A percentile compares a stretch with the other conserved stretches of the same genome.
phyloP scores from a whole-genome alignment of 2,797 vertebrate species.

The Cossypha heuglini region DNA sequence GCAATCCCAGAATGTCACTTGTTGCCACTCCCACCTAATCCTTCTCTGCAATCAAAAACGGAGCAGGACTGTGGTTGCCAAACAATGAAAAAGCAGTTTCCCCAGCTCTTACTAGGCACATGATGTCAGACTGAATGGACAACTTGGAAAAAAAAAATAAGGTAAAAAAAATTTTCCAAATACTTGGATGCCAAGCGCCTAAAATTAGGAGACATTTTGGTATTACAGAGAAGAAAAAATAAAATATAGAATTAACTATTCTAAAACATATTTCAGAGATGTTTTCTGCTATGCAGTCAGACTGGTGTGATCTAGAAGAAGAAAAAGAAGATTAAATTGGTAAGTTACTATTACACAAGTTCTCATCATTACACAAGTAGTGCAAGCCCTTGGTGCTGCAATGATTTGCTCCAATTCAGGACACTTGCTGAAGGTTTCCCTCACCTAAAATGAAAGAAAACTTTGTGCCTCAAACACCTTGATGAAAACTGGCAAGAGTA shows the following conservation, averaged over 20 bases:
- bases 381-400: not conserved
- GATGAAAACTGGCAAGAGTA: not conserved
- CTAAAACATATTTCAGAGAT: not conserved
- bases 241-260: not conserved
- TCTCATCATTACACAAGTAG: not conserved
- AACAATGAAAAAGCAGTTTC: not conserved
- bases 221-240: not conserved
- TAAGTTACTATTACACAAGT: not conserved
- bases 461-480: not conserved
- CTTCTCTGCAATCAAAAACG: not conserved
- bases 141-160: not conserved
- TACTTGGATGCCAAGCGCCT: not conserved
- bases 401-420: not conserved
- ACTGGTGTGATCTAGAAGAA: not conserved
- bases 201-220: not conserved
- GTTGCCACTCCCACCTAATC: not conserved
- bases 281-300: not conserved
- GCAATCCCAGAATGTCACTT: not conserved
- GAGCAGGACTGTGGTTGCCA: not conserved
- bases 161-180: not conserved
- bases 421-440: not conserved
- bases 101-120: not conserved
- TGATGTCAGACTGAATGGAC: not conserved
- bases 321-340: not conserved
- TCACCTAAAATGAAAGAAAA: not conserved